Conservation (phyloP, 2,797 vertebrate species). For the Pristis pectinata region DNA sequence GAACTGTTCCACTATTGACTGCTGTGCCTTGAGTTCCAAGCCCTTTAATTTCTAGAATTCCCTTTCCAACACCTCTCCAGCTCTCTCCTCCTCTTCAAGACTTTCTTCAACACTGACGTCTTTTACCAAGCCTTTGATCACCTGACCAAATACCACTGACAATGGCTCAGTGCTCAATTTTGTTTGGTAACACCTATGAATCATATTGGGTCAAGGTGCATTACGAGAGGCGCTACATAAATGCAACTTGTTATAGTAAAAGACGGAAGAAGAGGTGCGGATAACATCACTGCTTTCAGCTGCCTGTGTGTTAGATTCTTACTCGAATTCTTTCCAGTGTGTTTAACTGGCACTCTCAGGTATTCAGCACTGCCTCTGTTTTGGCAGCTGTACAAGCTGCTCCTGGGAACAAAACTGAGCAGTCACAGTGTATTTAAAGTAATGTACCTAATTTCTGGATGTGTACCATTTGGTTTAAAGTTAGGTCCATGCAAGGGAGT, state of each 20-base stretch:
- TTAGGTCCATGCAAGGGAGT: too few relatives aligned
- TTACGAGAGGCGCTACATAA: not conserved
- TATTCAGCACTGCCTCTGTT: not conserved
- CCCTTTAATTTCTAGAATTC: not conserved
- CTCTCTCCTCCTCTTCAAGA: not conserved
- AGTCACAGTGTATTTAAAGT: not conserved
- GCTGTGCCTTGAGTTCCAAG: not conserved
- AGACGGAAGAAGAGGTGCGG: not conserved
- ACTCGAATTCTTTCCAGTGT: not conserved
- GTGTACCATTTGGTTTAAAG: not conserved
- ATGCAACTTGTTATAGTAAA: not conserved
- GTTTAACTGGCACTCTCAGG: not conserved
- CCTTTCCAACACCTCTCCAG: not conserved
- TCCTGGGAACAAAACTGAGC: not conserved
- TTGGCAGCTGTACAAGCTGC: not conserved
- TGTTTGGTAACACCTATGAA: not conserved
- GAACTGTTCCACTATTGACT: not conserved
- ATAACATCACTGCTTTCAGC: not conserved
- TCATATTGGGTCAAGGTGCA: not conserved
- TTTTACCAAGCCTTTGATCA: not conserved
- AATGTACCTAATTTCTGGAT: not conserved
- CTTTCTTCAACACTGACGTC: not conserved
- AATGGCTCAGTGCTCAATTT: not conserved
- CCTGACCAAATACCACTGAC: not conserved
- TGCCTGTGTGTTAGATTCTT: not conserved